Conservation (phyloP, 2,888 invertebrate genomes). For the Philaethria dido region DNA sequence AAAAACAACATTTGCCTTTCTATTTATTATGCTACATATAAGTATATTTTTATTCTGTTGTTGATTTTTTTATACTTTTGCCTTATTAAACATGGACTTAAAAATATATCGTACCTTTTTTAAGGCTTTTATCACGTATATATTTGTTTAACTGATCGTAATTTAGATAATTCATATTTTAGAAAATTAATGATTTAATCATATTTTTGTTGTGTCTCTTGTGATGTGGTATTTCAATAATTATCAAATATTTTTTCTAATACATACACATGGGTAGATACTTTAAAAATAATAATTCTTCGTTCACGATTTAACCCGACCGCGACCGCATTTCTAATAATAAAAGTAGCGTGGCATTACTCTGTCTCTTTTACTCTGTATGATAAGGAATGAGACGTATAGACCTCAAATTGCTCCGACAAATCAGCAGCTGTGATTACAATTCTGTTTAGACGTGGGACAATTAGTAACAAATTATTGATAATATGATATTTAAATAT, state of each 20-base stretch:
- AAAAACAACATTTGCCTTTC: too few species aligned
- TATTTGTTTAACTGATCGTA: too few species aligned
- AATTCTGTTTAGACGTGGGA: background rate
- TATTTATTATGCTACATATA: too few species aligned
- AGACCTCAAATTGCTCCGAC: slow-evolving; percentile 13
- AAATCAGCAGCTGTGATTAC: slow-evolving; percentile 31
- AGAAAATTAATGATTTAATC: too few species aligned
- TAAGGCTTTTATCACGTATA: too few species aligned
- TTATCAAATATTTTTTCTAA: background rate
- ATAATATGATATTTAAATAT: background rate
- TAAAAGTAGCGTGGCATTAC: slow-evolving; percentile 3
- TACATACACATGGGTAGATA: background rate
- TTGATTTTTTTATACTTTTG: too few species aligned
- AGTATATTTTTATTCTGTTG: too few species aligned
- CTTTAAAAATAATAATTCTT: background rate
- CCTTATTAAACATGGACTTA: too few species aligned
- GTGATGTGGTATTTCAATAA: background rate
- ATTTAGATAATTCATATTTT: too few species aligned
- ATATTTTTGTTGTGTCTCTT: too few species aligned
- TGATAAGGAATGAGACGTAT: slow-evolving; percentile 1
- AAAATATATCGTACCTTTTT: too few species aligned
- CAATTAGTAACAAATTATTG: slow-evolving; percentile 8
- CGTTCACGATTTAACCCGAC: slow-evolving; percentile 19
- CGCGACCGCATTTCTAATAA: slow-evolving; percentile 12
- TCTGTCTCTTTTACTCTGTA: slow-evolving; percentile 20